phyloP scores from a whole-genome alignment of 2,888 invertebrate species.

The Ceramica pisi region DNA sequence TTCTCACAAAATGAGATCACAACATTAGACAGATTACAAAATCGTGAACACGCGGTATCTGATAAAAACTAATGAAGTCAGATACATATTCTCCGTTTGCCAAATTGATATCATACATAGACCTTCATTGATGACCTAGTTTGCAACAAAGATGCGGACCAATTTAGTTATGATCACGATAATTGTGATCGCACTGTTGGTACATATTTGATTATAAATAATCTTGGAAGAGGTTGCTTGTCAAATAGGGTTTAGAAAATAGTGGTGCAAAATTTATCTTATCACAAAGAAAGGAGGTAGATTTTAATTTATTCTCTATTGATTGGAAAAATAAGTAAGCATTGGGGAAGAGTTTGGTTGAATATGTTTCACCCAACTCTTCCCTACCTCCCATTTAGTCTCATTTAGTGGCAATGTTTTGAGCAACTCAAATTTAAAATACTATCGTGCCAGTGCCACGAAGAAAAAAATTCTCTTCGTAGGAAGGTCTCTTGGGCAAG shows the following conservation, averaged over 20 bases:
- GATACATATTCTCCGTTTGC: constrained; percentile 51
- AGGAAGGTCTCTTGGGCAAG: too few relatives aligned
- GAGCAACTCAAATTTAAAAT: too few relatives aligned
- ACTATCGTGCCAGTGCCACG: too few relatives aligned
- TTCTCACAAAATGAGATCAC: constrained; percentile 52
- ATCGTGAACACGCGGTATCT: constrained; percentile 61
- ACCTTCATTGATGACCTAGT: constrained; percentile 57
- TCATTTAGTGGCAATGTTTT: too few relatives aligned
- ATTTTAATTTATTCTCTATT: too few relatives aligned
- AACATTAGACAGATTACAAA: constrained; percentile 52
- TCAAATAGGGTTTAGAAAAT: neutral
- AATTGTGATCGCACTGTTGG: constrained; percentile 1
- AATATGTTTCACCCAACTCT: too few relatives aligned
- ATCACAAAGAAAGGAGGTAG: too few relatives aligned
- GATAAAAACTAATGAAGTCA: constrained; percentile 61
- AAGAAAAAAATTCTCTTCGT: too few relatives aligned
- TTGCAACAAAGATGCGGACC: constrained; percentile 33
- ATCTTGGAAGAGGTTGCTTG: constrained; percentile 3
- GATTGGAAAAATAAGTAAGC: too few relatives aligned
- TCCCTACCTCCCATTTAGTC: too few relatives aligned
- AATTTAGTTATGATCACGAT: constrained; percentile 43
- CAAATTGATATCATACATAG: constrained; percentile 52
- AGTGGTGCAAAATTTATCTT: neutral
- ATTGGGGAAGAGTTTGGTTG: too few relatives aligned
- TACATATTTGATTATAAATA: constrained; percentile 17